A percentile compares a stretch with the other conserved stretches of the same genome.
Evolutionary conservation across 2,797 vertebrate species (phyloP).

Genomic region (Jordanella pulchra): DNA sequence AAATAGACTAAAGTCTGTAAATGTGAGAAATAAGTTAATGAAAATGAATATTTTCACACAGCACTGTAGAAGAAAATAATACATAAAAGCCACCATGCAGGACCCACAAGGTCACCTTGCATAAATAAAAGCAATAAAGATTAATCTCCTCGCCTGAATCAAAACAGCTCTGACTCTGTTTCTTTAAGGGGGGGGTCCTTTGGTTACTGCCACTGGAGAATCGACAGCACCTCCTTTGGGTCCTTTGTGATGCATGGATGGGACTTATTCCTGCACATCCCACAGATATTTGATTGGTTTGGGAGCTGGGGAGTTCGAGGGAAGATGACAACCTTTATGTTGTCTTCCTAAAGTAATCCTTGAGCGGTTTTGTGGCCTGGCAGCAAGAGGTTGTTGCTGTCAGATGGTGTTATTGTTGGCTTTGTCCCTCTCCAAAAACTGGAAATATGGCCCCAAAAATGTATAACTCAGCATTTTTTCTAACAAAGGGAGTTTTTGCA

Average conservation of each 20-base stretch:
- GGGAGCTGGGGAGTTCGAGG: conserved; percentile 21
- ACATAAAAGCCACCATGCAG: too few species aligned
- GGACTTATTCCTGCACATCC: conserved; percentile 9
- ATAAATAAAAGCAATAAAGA: too few species aligned
- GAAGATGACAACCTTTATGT: conserved; percentile 2
- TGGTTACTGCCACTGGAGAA: neutral
- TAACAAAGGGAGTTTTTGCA: neutral
- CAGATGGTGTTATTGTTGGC: neutral
- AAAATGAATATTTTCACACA: neutral
- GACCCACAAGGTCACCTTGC: too few species aligned
- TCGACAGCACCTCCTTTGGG: conserved; percentile 8
- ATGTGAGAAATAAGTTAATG: neutral
- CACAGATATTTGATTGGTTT: conserved; percentile 19
- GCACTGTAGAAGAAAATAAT: neutral
- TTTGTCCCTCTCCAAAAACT: neutral
- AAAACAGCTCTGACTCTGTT: neutral
- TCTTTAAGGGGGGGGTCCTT: neutral
- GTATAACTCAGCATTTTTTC: neutral
- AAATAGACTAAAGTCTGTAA: neutral
- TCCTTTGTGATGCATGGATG: neutral
- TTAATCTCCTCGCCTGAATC: neutral
- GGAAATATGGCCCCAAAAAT: neutral
- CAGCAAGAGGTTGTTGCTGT: neutral
- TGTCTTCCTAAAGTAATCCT: conserved; percentile 10
- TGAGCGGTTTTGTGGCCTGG: conserved; percentile 2